phyloP scores from a whole-genome alignment of 92 coral and sea anemone genomes.

The Epizoanthus stellaris region DNA sequence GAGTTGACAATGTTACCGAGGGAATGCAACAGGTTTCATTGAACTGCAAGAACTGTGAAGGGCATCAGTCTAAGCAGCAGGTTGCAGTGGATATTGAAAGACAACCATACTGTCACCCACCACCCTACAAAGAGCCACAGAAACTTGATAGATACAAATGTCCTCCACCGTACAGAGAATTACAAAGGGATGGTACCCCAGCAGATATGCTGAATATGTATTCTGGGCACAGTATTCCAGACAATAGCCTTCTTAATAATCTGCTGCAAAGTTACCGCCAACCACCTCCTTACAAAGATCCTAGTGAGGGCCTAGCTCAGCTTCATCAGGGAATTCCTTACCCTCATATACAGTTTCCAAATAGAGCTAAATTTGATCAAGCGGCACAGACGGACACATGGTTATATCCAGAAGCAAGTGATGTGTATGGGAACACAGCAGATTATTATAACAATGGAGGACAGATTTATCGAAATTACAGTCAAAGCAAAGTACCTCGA shows the following conservation, averaged over 20 bases:
- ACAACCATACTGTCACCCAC: conserved; percentile 79
- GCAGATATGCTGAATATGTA: conserved; percentile 37
- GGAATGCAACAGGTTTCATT: conserved; percentile 28
- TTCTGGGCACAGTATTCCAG: conserved; percentile 43
- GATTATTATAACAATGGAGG: conserved; percentile 33
- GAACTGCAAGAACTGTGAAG: conserved; percentile 22
- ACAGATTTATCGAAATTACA: conserved; percentile 39
- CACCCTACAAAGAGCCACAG: conserved; percentile 69
- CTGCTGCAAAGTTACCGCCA: conserved; percentile 65
- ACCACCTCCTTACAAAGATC: conserved; percentile 71
- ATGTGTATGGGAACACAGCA: conserved; percentile 21
- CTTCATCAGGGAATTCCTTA: not conserved
- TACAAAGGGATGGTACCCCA: not conserved
- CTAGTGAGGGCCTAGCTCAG: conserved; percentile 1
- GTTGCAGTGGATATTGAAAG: conserved; percentile 30
- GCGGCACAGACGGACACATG: conserved; percentile 60
- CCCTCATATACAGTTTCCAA: conserved; percentile 17
- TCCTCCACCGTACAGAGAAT: conserved; percentile 98
- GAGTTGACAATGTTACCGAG: not conserved
- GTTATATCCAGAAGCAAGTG: conserved; percentile 52
- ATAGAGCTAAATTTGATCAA: conserved; percentile 44
- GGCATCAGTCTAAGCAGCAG: conserved; percentile 29
- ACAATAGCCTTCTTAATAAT: conserved; percentile 45
- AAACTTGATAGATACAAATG: conserved; percentile 77
- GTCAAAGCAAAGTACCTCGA: conserved; percentile 42